These are phyloP conservation scores for Styela clava DNA, from an alignment of 23 tunicate species.

Conservation along the genomic window DNA sequence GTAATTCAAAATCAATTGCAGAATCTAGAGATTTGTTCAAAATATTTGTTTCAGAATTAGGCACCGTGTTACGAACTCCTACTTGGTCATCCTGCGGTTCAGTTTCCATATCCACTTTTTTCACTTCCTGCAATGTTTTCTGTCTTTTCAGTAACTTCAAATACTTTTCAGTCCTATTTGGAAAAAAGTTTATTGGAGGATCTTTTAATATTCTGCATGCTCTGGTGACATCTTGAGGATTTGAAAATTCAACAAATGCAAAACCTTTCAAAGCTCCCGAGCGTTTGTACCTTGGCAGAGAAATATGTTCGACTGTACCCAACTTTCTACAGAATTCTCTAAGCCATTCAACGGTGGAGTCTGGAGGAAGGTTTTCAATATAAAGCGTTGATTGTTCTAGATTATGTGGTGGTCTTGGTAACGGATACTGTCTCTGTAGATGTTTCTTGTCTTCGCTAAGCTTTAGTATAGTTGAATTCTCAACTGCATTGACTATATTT, in stretches of 20 bases:
- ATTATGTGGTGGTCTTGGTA: slow-evolving; percentile 9
- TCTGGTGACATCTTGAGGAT: slow-evolving; percentile 43
- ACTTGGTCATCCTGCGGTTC: neutral
- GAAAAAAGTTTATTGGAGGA: slow-evolving; percentile 76
- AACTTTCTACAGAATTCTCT: slow-evolving; percentile 55
- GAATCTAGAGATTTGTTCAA: slow-evolving; percentile 3
- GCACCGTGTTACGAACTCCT: neutral
- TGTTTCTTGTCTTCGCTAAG: slow-evolving; percentile 21
- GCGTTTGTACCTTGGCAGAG: slow-evolving; percentile 49
- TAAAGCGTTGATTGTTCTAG: slow-evolving; percentile 26
- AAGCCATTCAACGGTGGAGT: slow-evolving; percentile 59
- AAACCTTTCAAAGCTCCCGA: slow-evolving; percentile 46
- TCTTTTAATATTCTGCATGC: slow-evolving; percentile 58
- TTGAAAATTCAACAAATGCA: slow-evolving; percentile 63
- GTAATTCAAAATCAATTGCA: neutral
- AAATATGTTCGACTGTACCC: slow-evolving; percentile 48
- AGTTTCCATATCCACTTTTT: neutral
- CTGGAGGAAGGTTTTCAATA: slow-evolving; percentile 54
- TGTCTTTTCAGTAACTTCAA: slow-evolving; percentile 7
- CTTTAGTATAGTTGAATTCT: slow-evolving; percentile 22
- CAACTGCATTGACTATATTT: slow-evolving; percentile 8
- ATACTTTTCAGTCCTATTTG: slow-evolving; percentile 16
- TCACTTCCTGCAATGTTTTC: neutral
- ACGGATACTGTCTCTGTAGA: slow-evolving; percentile 15
- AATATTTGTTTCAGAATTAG: neutral